Conservation (phyloP, 2,113 vertebrate genomes). For the Gambusia holbrooki region DNA sequence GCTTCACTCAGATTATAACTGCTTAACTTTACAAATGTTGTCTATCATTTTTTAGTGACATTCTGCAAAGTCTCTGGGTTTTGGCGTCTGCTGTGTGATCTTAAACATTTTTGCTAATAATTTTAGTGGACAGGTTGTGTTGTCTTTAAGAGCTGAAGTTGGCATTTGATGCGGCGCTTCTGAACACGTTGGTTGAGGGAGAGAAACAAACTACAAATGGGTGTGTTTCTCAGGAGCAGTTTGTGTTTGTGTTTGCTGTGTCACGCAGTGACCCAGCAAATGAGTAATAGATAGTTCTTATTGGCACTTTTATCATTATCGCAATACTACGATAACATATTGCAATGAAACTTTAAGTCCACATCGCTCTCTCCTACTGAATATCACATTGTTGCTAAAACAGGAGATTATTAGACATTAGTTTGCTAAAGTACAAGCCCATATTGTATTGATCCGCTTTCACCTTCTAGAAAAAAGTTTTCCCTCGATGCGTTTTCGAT, state of each 20-base stretch:
- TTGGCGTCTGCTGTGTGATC: no score
- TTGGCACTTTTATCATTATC: no score
- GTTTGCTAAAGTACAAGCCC: background rate
- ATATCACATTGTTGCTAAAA: background rate
- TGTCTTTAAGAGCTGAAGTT: background rate
- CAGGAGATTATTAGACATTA: background rate
- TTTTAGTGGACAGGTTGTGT: background rate
- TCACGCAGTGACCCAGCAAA: no score
- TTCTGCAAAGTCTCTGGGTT: background rate
- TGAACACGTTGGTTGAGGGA: background rate
- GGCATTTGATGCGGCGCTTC: background rate
- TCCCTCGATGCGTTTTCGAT: background rate
- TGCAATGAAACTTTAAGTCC: no score
- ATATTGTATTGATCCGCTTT: background rate
- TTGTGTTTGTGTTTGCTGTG: no score
- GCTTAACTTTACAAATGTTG: background rate
- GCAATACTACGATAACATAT: no score
- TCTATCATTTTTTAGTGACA: background rate
- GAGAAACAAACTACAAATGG: no score
- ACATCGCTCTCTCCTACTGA: background rate
- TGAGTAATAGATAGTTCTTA: no score
- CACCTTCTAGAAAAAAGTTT: background rate
- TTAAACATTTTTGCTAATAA: no score
- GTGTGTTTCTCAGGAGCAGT: no score
- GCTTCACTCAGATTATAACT: no score